Evolutionary conservation across 2,113 vertebrate genomes (phyloP).

Genomic region (Probosciger aterrimus): DNA sequence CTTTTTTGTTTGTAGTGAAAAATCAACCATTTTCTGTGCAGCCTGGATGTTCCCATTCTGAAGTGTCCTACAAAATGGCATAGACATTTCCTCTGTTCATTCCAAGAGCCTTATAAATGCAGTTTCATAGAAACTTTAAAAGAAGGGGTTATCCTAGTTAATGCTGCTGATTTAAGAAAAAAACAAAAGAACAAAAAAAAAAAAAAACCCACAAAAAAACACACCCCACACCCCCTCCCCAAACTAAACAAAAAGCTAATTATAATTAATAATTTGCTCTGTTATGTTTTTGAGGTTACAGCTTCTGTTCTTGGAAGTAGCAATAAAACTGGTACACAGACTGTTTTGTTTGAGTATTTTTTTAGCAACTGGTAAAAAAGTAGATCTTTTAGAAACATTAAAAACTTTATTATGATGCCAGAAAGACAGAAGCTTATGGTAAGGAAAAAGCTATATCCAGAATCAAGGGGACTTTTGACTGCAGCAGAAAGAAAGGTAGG

Average conservation of each 20-base stretch:
- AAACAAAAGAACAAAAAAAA: neutral
- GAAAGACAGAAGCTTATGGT: neutral
- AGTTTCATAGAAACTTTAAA: neutral
- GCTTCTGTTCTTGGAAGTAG: neutral
- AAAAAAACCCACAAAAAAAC: neutral
- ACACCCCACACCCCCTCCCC: neutral
- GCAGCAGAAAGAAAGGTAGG: neutral
- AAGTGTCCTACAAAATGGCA: neutral
- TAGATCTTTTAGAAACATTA: neutral
- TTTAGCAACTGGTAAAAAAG: neutral
- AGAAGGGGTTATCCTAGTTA: neutral
- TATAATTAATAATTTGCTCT: neutral
- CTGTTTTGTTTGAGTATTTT: neutral
- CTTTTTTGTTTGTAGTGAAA: slow-evolving; percentile 37
- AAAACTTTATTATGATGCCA: neutral
- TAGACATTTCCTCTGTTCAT: neutral
- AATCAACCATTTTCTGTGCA: slow-evolving; percentile 37
- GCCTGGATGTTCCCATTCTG: neutral
- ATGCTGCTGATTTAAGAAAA: neutral
- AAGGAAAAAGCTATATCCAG: neutral
- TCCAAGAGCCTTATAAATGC: neutral
- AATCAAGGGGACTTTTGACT: neutral
- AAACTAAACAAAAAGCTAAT: neutral
- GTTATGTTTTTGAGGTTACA: neutral
- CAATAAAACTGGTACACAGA: neutral